Conservation (phyloP, 2,888 invertebrate genomes). For the Calameuta pallipes region DNA sequence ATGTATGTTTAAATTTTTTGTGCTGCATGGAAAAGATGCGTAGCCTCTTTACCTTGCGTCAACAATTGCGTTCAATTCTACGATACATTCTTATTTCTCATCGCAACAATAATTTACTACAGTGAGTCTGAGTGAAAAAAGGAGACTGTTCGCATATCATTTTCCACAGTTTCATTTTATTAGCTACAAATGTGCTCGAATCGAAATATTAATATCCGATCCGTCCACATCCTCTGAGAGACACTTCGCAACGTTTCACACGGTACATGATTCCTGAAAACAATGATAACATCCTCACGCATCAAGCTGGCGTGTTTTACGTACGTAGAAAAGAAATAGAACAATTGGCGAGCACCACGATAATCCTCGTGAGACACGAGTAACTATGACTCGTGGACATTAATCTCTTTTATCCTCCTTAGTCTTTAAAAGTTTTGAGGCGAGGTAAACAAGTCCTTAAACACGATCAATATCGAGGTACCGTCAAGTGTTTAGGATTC, state of each 20-base stretch:
- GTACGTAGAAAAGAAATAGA: background rate
- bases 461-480: background rate
- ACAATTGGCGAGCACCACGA: background rate
- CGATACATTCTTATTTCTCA: no score
- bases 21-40: no score
- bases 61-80: no score
- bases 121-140: background rate
- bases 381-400: background rate
- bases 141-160: background rate
- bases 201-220: conserved; percentile 6
- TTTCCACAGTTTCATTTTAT: conserved; percentile 4
- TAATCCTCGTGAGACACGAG: background rate
- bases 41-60: no score
- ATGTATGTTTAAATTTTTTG: no score
- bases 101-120: no score
- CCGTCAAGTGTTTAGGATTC: background rate
- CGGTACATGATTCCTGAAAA: background rate
- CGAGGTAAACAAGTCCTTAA: background rate
- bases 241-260: background rate
- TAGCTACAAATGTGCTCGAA: conserved; percentile 10
- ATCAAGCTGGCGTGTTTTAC: background rate
- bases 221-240: conserved; percentile 3
- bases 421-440: background rate
- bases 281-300: background rate
- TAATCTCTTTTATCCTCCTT: background rate